Evolutionary conservation across 2,113 vertebrate genomes (phyloP).

Genomic region (Phylloscopus trochiloides): DNA sequence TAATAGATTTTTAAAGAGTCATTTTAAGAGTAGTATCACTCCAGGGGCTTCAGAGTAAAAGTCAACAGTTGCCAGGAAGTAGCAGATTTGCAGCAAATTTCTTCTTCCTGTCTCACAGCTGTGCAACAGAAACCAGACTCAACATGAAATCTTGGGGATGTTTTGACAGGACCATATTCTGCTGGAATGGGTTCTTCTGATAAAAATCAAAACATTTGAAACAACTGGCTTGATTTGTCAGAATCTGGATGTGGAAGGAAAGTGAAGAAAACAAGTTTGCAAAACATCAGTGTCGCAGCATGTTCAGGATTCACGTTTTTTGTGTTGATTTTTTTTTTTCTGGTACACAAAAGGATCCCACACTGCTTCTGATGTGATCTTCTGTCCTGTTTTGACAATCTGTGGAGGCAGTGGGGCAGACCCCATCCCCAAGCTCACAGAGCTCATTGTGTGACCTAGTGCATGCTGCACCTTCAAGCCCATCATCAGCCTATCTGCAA

Average conservation of each 20-base stretch:
- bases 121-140: neutral
- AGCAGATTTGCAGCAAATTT: neutral
- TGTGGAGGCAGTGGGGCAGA: neutral
- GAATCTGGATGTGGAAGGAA: neutral
- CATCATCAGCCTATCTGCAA: neutral
- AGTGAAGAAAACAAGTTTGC: neutral
- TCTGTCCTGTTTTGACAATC: neutral
- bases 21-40: neutral
- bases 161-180: conserved; percentile 28
- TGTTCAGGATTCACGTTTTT: neutral
- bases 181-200: neutral
- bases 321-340: neutral
- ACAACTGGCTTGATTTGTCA: conserved; percentile 30
- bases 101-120: neutral
- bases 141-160: neutral
- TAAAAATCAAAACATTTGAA: conserved; percentile 39
- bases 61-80: neutral
- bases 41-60: neutral
- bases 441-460: neutral
- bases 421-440: neutral
- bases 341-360: neutral
- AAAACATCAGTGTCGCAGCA: neutral
- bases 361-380: neutral
- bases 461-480: neutral
- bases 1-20: neutral